Percentiles rank a stretch among this genome's conserved stretches.
Conservation (phyloP, 2,113 vertebrate species). For the Dermatemys mawii region DNA sequence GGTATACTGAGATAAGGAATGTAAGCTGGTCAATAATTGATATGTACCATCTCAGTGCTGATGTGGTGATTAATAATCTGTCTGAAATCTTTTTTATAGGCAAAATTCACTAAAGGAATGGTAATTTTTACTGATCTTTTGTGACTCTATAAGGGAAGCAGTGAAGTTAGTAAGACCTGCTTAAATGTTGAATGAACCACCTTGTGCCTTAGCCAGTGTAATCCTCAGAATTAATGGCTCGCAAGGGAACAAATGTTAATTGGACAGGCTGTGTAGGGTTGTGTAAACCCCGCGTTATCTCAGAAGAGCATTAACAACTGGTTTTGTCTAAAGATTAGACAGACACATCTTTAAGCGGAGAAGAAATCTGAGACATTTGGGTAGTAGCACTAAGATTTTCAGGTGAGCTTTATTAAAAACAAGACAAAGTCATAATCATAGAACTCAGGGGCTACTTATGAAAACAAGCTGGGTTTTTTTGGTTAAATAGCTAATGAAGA, state of each 20-base stretch:
- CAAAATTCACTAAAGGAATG: neutral
- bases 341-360: neutral
- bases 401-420: neutral
- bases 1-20: neutral
- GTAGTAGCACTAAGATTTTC: neutral
- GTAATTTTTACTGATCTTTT: neutral
- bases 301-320: neutral
- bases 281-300: neutral
- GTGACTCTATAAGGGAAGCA: neutral
- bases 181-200: neutral
- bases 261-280: neutral
- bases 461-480: constrained; percentile 18
- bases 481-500: neutral
- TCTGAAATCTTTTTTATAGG: neutral
- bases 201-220: neutral
- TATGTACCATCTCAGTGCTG: neutral
- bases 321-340: neutral
- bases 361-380: neutral
- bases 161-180: neutral
- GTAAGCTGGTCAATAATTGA: neutral
- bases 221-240: neutral
- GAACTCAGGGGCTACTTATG: neutral
- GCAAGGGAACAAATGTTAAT: neutral
- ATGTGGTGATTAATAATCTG: neutral
- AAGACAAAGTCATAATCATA: constrained; percentile 4